A percentile compares a stretch with the other conserved stretches of the same genome.
Conservation (phyloP, 1,140 invertebrate species). For the Bombyx mori region DNA sequence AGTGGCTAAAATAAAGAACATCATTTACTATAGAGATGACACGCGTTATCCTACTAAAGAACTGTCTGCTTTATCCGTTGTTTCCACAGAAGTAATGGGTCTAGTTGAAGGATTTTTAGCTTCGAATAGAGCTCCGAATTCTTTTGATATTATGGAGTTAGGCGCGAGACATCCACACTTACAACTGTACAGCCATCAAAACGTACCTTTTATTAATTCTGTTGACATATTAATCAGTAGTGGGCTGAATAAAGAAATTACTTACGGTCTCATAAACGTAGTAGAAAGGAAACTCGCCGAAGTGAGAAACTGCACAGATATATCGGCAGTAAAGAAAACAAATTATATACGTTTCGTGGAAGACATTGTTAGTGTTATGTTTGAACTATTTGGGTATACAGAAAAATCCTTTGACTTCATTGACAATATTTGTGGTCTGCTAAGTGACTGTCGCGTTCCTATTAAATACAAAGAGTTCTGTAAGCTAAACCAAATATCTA, state of each 20-base stretch:
- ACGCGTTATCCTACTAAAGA: constrained; percentile 51
- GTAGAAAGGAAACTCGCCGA: constrained; percentile 64
- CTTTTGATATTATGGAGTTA: constrained; percentile 60
- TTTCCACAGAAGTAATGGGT: constrained; percentile 63
- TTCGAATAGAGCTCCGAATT: constrained; percentile 58
- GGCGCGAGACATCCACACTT: constrained; percentile 56
- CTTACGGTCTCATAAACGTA: constrained; percentile 64
- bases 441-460: constrained; percentile 58
- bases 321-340: constrained; percentile 57
- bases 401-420: constrained; percentile 57
- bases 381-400: constrained; percentile 62
- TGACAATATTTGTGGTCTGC: constrained; percentile 59
- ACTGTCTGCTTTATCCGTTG: constrained; percentile 54
- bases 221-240: constrained; percentile 64
- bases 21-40: constrained; percentile 52
- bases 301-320: constrained; percentile 49
- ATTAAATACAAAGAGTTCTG: constrained; percentile 66
- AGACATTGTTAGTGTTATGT: constrained; percentile 63
- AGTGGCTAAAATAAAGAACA: constrained; percentile 63
- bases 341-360: constrained; percentile 65
- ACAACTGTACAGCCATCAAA: constrained; percentile 62
- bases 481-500: constrained; percentile 60
- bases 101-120: constrained; percentile 63
- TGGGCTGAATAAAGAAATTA: constrained; percentile 64
- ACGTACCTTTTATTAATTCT: constrained; percentile 62